Percentiles rank a stretch among this genome's conserved stretches.
Conservation (phyloP, 2,888 invertebrate species). For the Diplolepis rosae region DNA sequence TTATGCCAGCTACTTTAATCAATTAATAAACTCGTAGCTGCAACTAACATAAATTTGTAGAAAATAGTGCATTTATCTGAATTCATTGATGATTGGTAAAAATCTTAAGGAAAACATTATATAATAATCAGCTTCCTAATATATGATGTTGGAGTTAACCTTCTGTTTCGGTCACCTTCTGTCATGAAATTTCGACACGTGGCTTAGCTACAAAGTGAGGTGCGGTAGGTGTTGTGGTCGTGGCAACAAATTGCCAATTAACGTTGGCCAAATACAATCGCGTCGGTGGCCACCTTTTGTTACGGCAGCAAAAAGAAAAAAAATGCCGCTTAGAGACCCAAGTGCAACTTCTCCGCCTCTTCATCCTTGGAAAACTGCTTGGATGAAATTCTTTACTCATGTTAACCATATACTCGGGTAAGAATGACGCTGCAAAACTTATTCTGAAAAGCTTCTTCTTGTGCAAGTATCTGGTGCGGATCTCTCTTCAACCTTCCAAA, state of each 20-base stretch:
- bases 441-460: constrained; percentile 7
- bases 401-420: background rate
- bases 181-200: background rate
- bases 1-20: too few species aligned
- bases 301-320: background rate
- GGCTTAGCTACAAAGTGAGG: background rate
- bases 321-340: background rate
- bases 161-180: background rate
- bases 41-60: too few species aligned
- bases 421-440: constrained; percentile 14
- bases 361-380: background rate
- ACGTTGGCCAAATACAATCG: constrained; percentile 12
- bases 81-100: too few species aligned
- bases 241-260: constrained; percentile 18
- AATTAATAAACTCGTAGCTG: too few species aligned
- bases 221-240: background rate
- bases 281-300: background rate
- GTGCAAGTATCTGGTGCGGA: background rate
- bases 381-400: background rate
- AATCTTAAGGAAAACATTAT: background rate
- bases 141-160: background rate
- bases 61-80: too few species aligned
- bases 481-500: background rate
- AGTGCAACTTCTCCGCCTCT: background rate
- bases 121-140: background rate